A percentile compares a stretch with the other conserved stretches of the same genome.
phyloP scores from a whole-genome alignment of 2,797 vertebrate genomes.

The Argyrosomus regius region DNA sequence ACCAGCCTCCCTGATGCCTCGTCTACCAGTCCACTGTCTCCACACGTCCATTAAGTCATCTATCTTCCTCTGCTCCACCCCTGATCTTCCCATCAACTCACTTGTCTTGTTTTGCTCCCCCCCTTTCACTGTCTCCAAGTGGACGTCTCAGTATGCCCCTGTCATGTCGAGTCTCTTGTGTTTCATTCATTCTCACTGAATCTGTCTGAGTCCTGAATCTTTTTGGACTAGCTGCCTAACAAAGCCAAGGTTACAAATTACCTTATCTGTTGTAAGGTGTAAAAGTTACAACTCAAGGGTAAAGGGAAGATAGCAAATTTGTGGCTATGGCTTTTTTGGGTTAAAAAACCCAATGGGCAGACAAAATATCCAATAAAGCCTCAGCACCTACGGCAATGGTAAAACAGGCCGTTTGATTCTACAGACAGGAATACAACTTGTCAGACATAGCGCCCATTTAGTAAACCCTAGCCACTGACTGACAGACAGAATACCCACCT shows the following conservation, averaged over 20 bases:
- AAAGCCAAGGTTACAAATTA: slow-evolving; percentile 54
- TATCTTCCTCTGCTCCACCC: slow-evolving; percentile 83
- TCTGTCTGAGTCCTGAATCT: slow-evolving; percentile 35
- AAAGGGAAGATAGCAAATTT: slow-evolving; percentile 37
- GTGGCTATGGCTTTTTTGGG: background rate
- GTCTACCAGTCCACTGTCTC: slow-evolving; percentile 84
- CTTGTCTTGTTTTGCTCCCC: slow-evolving; percentile 73
- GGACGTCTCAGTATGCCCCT: slow-evolving; percentile 56
- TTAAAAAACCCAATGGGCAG: slow-evolving; percentile 20
- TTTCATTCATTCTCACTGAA: slow-evolving; percentile 58
- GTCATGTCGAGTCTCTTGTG: slow-evolving; percentile 53
- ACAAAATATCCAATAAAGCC: slow-evolving; percentile 60
- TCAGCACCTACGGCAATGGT: slow-evolving; percentile 62
- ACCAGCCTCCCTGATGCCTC: slow-evolving; percentile 82
- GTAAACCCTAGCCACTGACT: slow-evolving; percentile 65
- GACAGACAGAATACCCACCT: slow-evolving; percentile 52
- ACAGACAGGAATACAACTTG: slow-evolving; percentile 63
- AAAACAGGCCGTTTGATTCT: slow-evolving; percentile 61
- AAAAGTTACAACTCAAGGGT: slow-evolving; percentile 33
- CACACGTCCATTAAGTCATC: slow-evolving; percentile 85
- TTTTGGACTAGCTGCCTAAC: slow-evolving; percentile 33
- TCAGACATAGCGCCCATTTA: slow-evolving; percentile 59
- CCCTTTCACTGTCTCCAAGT: slow-evolving; percentile 43
- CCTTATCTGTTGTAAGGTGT: slow-evolving; percentile 21
- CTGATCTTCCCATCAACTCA: slow-evolving; percentile 77